Base-by-base conservation (phyloP, 2,797 vertebrate genomes). In the Alfaro cultratus region DNA sequence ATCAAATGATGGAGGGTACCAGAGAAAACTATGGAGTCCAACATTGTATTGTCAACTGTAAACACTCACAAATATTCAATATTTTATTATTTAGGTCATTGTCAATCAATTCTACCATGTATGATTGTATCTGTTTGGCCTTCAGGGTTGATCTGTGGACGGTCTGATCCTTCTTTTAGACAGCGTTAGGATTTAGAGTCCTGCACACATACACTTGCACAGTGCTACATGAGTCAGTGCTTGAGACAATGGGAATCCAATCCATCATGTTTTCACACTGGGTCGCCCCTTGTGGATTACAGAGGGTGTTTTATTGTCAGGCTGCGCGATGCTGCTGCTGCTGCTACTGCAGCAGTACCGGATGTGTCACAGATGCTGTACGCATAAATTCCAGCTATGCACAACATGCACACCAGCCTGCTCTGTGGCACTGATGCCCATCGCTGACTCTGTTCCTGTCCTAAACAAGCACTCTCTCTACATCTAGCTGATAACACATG, bases 171-270 rank as follows among this genome's bases (percentile, higher is more conserved):
- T 53, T 75, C 57, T 82, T 75, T 23, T 26, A 74, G 45, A 71
- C 46, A 45, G 18, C 60, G 43, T 85, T 80, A 46, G 80, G 71
- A 82, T 89, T 84, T 86, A 82, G 8, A 55, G n/a, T 29, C 53
- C 18, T 29, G 71, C 74, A 36, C 73, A 73, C 67, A 68, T 46
- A 71, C 26, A 23, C n/a, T 76, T 49, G 84, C 64, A 76, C 74
- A 80, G 79, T 31, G 70, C 73, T 83, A 79, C 84, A 94, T 92
- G 87, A 88, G 92, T 95, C 89, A 90, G 84, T 93, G 91, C 93
- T 88, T 67, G 60, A 83, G 83, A 87, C 78, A 23, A 77, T 83
- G 60, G 78, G 82, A 83, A 89, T 89, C 89, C 85, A 95, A 92
- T 95, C 90, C 83, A 80, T 92, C 88, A 91, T 87, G 83, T 92